phyloP scores from a whole-genome alignment of 2,797 vertebrate species.

The Periparus ater region DNA sequence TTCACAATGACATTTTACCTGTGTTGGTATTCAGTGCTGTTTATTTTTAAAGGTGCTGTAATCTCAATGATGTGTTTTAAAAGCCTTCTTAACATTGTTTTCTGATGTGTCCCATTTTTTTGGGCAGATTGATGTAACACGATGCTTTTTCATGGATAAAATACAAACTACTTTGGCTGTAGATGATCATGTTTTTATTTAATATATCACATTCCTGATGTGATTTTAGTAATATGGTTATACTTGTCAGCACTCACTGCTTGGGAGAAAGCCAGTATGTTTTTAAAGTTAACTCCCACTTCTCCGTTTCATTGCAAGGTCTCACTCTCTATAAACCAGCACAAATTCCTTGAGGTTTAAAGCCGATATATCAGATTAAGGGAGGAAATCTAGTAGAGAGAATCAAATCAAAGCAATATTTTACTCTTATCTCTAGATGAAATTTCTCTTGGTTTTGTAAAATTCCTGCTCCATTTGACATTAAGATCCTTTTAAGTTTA shows the following conservation, averaged over 20 bases:
- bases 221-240: slow-evolving; percentile 72
- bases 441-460: slow-evolving; percentile 41
- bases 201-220: slow-evolving; percentile 70
- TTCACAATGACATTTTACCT: slow-evolving; percentile 83
- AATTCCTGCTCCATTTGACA: neutral
- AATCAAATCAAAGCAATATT: neutral
- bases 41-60: slow-evolving; percentile 83
- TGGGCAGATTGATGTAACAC: slow-evolving; percentile 57
- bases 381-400: neutral
- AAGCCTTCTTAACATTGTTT: slow-evolving; percentile 76
- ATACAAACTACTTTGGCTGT: slow-evolving; percentile 50
- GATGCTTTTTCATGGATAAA: slow-evolving; percentile 61
- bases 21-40: slow-evolving; percentile 78
- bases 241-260: slow-evolving; percentile 68
- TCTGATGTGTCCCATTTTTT: slow-evolving; percentile 64
- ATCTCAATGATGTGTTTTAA: slow-evolving; percentile 82
- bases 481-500: slow-evolving; percentile 13
- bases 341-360: slow-evolving; percentile 12
- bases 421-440: neutral
- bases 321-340: neutral
- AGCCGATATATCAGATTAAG: slow-evolving; percentile 11
- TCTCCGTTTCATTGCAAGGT: slow-evolving; percentile 25
- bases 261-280: slow-evolving; percentile 68
- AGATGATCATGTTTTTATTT: slow-evolving; percentile 62
- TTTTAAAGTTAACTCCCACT: slow-evolving; percentile 61